A percentile compares a stretch with the other conserved stretches of the same genome.
These are phyloP conservation scores for Matsumurasca onukii DNA, from an alignment of 1,140 invertebrate genomes.

Conservation along the genomic window DNA sequence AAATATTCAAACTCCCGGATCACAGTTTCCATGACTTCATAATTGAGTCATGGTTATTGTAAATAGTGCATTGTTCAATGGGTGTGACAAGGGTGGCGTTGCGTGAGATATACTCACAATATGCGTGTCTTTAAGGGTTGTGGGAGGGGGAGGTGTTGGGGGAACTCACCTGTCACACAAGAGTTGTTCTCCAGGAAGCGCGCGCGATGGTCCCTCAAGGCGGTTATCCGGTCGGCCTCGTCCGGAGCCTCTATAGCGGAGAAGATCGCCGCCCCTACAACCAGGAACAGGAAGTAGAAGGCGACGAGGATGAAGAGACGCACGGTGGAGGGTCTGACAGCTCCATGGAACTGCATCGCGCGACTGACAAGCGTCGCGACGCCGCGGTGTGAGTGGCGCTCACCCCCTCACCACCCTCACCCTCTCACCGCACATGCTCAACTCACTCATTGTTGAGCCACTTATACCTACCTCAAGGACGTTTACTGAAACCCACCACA, in stretches of 20 bases:
- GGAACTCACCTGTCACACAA: slow-evolving; percentile 60
- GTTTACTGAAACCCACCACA: no score
- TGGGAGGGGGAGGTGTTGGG: no score
- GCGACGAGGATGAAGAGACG: slow-evolving; percentile 37
- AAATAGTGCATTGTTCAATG: no score
- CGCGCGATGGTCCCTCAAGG: slow-evolving; percentile 54
- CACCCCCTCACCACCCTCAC: no score
- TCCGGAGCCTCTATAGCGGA: slow-evolving; percentile 70
- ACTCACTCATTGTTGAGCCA: no score
- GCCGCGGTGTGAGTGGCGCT: slow-evolving; percentile 10
- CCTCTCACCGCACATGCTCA: slow-evolving; percentile 33
- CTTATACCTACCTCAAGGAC: no score
- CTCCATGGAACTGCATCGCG: slow-evolving; percentile 23
- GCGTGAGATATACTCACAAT: no score
- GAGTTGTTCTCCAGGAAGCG: slow-evolving; percentile 60
- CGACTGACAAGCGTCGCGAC: slow-evolving; percentile 30
- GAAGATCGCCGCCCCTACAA: slow-evolving; percentile 68
- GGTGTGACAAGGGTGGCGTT: no score
- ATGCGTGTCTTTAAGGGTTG: no score
- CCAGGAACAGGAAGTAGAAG: slow-evolving; percentile 46
- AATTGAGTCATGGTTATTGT: no score
- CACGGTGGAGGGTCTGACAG: slow-evolving; percentile 28
- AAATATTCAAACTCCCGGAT: no score
- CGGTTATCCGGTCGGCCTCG: slow-evolving; percentile 56
- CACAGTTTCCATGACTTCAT: no score